These are phyloP conservation scores for Thumatha senex DNA, from an alignment of 2,888 invertebrate genomes.

Conservation along the genomic window DNA sequence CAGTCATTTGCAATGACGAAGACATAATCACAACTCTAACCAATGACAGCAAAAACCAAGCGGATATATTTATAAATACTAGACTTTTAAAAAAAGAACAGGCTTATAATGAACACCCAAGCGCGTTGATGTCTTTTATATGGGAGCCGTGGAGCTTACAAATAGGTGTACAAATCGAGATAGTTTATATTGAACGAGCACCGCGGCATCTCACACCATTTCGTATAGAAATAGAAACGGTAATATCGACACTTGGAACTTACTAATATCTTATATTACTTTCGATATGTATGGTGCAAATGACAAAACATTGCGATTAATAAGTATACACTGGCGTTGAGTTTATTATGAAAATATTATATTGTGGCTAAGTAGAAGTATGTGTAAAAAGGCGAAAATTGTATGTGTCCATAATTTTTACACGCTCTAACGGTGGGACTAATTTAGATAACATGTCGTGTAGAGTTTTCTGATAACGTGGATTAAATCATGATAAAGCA, in stretches of 20 bases:
- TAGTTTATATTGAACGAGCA: slow-evolving; percentile 39
- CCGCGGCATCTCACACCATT: slow-evolving; percentile 52
- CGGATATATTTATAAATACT: slow-evolving; percentile 25
- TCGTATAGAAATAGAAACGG: slow-evolving; percentile 58
- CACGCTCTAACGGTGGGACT: too few relatives aligned
- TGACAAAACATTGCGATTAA: slow-evolving; percentile 13
- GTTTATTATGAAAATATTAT: too few relatives aligned
- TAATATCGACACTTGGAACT: slow-evolving; percentile 59
- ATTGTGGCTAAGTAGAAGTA: too few relatives aligned
- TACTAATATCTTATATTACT: slow-evolving; percentile 61
- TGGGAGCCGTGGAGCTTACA: slow-evolving; percentile 40
- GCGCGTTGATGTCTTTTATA: slow-evolving; percentile 26
- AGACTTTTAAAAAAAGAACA: slow-evolving; percentile 21
- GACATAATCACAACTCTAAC: slow-evolving; percentile 33
- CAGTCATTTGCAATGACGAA: background rate
- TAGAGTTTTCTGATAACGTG: too few relatives aligned
- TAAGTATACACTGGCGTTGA: background rate
- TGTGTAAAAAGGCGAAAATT: too few relatives aligned
- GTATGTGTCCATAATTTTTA: too few relatives aligned
- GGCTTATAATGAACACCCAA: slow-evolving; percentile 23
- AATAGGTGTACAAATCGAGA: slow-evolving; percentile 47
- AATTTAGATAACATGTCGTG: too few relatives aligned
- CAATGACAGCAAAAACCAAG: slow-evolving; percentile 32
- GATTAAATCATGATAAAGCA: too few relatives aligned
- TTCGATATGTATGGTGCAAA: slow-evolving; percentile 38